phyloP scores from a whole-genome alignment of 2,797 vertebrate species.

The Propithecus perrieri region DNA sequence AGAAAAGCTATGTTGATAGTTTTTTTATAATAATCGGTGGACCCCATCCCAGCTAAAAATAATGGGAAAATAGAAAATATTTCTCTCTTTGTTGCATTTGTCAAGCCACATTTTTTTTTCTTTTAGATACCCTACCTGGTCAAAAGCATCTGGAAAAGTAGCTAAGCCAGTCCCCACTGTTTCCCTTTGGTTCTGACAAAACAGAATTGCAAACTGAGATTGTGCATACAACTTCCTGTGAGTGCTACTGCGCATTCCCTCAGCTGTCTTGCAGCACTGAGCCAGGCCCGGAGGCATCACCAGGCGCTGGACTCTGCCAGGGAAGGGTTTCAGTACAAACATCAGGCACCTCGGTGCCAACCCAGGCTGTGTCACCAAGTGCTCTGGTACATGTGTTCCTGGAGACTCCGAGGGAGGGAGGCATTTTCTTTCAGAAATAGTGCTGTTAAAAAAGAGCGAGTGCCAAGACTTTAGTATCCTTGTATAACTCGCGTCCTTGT shows the following conservation, averaged over 20 bases:
- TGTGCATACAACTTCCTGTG: not conserved
- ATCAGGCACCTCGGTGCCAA: not conserved
- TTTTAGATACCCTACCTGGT: not conserved
- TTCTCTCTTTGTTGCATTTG: slow-evolving; percentile 13
- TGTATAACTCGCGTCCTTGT: not conserved
- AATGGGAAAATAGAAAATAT: not conserved
- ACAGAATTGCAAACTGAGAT: slow-evolving; percentile 21
- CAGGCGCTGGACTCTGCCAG: not conserved
- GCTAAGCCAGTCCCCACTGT: not conserved
- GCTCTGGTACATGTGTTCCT: not conserved
- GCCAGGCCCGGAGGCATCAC: not conserved
- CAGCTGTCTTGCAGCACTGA: not conserved
- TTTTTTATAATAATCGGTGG: slow-evolving; percentile 21
- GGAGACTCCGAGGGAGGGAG: not conserved
- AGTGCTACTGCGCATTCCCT: not conserved
- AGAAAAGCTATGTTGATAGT: not conserved
- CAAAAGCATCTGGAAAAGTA: slow-evolving; percentile 45
- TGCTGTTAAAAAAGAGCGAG: not conserved
- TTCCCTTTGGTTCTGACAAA: slow-evolving; percentile 40
- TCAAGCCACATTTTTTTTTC: slow-evolving; percentile 25
- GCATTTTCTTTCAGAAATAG: slow-evolving; percentile 5
- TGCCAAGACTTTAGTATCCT: not conserved
- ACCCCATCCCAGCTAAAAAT: slow-evolving; percentile 30
- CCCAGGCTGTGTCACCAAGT: not conserved
- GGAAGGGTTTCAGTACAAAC: not conserved